Percentiles rank a stretch among this genome's conserved stretches.
Conservation (phyloP, 2,113 vertebrate genomes). For the Eublepharis macularius region DNA sequence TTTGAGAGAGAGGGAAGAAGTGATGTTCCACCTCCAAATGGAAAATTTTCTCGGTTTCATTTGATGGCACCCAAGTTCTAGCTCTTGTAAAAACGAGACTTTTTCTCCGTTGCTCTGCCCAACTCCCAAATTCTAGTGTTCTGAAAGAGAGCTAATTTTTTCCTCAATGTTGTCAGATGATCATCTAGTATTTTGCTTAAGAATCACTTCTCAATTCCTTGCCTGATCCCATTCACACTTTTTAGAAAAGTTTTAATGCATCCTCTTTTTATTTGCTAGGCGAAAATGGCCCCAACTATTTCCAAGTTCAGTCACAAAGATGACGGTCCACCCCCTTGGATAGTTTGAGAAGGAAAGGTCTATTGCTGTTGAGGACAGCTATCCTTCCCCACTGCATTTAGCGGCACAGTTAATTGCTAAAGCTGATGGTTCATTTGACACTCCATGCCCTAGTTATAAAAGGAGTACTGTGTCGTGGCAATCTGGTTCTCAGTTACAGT, state of each 20-base stretch:
- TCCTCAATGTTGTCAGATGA: neutral
- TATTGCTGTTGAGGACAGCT: neutral
- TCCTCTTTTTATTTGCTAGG: neutral
- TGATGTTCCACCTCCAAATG: too few species aligned
- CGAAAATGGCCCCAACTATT: neutral
- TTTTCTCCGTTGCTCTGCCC: too few species aligned
- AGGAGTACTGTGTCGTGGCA: slow-evolving; percentile 11
- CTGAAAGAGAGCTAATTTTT: too few species aligned
- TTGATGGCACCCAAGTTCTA: neutral
- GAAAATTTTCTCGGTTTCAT: neutral
- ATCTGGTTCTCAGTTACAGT: slow-evolving; percentile 25
- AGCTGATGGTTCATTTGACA: slow-evolving; percentile 27
- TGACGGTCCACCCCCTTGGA: neutral
- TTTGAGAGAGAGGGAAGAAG: too few species aligned
- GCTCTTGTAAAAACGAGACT: too few species aligned
- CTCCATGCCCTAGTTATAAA: neutral
- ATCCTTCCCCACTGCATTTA: neutral
- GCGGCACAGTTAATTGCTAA: neutral
- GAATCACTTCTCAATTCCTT: neutral
- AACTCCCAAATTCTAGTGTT: too few species aligned
- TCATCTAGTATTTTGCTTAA: neutral
- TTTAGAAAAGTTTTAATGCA: neutral
- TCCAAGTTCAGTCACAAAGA: neutral
- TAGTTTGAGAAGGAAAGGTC: neutral
- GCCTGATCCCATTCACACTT: neutral